Evolutionary conservation across 2,888 invertebrate species (phyloP).

Genomic region (Cataglyphis cursor): DNA sequence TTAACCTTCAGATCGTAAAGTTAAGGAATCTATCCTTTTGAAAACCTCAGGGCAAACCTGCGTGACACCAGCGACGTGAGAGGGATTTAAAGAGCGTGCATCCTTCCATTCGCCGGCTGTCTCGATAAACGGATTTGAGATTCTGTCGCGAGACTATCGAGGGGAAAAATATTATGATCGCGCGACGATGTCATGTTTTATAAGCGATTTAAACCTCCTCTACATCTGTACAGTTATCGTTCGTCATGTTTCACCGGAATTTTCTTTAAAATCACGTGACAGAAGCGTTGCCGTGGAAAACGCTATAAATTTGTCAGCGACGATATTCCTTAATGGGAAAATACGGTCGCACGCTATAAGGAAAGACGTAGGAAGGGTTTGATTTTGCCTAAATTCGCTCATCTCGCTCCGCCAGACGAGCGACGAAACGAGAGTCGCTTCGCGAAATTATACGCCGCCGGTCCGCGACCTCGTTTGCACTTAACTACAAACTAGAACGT

Average conservation of each 20-base stretch:
- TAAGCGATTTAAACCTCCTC: slow-evolving; percentile 29
- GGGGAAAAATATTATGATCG: slow-evolving; percentile 52
- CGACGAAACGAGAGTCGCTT: slow-evolving; percentile 57
- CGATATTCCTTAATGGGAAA: slow-evolving; percentile 16
- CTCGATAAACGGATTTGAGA: slow-evolving; percentile 53
- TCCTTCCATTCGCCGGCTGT: slow-evolving; percentile 16
- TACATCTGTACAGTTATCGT: slow-evolving; percentile 34
- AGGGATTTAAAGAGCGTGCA: slow-evolving; percentile 51
- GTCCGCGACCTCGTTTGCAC: slow-evolving; percentile 65
- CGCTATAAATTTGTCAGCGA: slow-evolving; percentile 25
- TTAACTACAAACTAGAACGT: slow-evolving; percentile 71
- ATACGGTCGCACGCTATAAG: slow-evolving; percentile 30
- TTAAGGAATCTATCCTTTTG: slow-evolving; percentile 17
- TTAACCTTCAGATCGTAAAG: slow-evolving; percentile 30
- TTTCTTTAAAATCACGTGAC: slow-evolving; percentile 25
- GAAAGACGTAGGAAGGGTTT: slow-evolving; percentile 49
- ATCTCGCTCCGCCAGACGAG: slow-evolving; percentile 14
- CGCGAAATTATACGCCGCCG: slow-evolving; percentile 66
- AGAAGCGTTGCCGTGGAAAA: not conserved
- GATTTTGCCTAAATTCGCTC: slow-evolving; percentile 65
- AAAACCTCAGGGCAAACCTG: slow-evolving; percentile 2
- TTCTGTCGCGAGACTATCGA: slow-evolving; percentile 38
- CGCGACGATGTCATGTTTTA: slow-evolving; percentile 29
- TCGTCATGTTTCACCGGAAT: slow-evolving; percentile 43
- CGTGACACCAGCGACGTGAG: slow-evolving; percentile 52